These are phyloP conservation scores for Yponomeuta malinellus DNA, from an alignment of 2,888 invertebrate species.

Conservation along the genomic window DNA sequence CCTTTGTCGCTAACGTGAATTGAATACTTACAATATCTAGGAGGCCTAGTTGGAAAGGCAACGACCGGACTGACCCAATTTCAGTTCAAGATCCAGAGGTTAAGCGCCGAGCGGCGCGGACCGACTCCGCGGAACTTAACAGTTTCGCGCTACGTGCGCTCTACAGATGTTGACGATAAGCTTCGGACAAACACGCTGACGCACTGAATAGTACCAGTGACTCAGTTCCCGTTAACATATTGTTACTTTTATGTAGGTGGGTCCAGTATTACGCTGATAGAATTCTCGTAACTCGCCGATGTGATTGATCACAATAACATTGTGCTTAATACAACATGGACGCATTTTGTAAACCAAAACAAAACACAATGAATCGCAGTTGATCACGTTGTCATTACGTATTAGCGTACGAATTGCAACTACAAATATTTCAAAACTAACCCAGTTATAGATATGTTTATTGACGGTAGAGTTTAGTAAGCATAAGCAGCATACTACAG, in stretches of 20 bases:
- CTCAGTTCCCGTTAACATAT: constrained; percentile 54
- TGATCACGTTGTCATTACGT: not conserved
- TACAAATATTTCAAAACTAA: not conserved
- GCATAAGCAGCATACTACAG: constrained; percentile 6
- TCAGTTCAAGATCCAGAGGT: constrained; percentile 11
- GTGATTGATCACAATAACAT: not conserved
- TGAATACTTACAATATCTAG: constrained; percentile 4
- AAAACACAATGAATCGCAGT: not conserved
- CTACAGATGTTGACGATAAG: constrained; percentile 47
- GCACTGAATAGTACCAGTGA: constrained; percentile 39
- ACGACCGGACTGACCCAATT: constrained; percentile 10
- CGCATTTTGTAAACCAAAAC: not conserved
- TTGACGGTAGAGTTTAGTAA: not conserved
- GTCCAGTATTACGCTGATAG: not conserved
- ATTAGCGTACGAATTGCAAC: not conserved
- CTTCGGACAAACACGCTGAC: constrained; percentile 32
- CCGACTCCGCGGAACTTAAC: constrained; percentile 26
- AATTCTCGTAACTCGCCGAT: not conserved
- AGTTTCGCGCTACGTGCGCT: constrained; percentile 42
- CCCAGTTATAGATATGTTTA: not conserved
- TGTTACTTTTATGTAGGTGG: not conserved
- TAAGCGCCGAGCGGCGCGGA: constrained; percentile 5
- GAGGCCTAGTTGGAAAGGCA: not conserved
- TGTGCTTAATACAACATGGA: not conserved
- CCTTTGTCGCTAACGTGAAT: not conserved